Percentiles rank a stretch among this genome's conserved stretches.
phyloP scores from a whole-genome alignment of 2,797 vertebrate species.

The Halcyon leucocephala region DNA sequence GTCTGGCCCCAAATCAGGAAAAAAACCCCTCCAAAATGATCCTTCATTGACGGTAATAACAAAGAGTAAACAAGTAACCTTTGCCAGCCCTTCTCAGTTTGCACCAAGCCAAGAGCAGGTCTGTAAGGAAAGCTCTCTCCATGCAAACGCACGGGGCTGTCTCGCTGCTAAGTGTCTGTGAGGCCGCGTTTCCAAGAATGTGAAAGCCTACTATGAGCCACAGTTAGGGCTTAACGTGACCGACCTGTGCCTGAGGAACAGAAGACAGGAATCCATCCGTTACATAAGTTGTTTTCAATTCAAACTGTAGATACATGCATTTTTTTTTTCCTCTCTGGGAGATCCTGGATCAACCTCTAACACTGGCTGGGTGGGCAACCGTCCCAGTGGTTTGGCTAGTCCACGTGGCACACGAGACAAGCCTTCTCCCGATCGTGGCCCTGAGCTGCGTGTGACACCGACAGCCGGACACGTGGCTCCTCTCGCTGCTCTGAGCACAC shows the following conservation, averaged over 20 bases:
- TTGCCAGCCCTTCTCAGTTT: conserved; percentile 37
- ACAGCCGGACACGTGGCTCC: not conserved
- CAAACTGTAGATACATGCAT: not conserved
- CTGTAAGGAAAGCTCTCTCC: not conserved
- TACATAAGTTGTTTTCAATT: not conserved
- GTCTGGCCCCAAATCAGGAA: not conserved
- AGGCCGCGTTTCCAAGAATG: not conserved
- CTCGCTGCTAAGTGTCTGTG: not conserved
- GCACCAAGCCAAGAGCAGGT: conserved; percentile 20
- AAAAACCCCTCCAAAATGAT: not conserved
- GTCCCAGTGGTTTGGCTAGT: not conserved
- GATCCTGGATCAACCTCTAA: not conserved
- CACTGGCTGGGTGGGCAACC: fast-evolving
- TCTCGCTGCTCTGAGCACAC: fast-evolving
- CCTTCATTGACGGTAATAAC: not conserved
- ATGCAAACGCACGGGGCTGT: not conserved
- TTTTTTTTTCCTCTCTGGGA: not conserved
- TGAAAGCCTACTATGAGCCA: conserved; percentile 4
- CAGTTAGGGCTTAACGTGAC: not conserved
- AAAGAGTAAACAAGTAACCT: conserved; percentile 11
- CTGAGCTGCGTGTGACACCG: not conserved
- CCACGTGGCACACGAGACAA: fast-evolving
- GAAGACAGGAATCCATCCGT: not conserved
- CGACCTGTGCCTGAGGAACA: not conserved
- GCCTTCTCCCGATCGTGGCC: not conserved